Conservation (phyloP, 2,888 invertebrate species). For the Cheilosia vernalis region DNA sequence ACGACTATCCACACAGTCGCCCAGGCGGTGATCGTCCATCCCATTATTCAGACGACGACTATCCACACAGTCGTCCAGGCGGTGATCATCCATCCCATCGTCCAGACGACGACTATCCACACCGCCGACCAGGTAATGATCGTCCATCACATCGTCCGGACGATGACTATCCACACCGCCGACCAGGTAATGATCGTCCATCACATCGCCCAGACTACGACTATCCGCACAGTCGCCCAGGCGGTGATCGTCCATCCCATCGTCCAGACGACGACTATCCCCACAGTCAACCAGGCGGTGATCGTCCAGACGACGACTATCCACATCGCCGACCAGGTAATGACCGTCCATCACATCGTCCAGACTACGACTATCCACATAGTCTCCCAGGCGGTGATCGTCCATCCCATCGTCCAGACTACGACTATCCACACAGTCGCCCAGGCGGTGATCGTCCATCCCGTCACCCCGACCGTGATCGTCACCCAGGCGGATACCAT, state of each 20-base stretch:
- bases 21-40: background rate
- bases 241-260: background rate
- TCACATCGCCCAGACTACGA: background rate
- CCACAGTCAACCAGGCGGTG: background rate
- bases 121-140: background rate
- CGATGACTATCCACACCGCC: background rate
- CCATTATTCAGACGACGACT: background rate
- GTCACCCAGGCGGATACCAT: too few species aligned
- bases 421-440: background rate
- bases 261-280: background rate
- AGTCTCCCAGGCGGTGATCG: background rate
- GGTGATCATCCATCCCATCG: background rate
- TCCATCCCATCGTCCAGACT: background rate
- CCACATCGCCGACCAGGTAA: background rate
- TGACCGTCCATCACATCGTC: background rate
- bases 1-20: too few species aligned
- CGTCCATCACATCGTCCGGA: background rate
- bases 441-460: background rate
- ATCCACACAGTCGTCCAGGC: background rate
- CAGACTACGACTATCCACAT: background rate
- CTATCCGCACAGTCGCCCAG: background rate
- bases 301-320: background rate
- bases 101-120: background rate
- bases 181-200: too few species aligned
- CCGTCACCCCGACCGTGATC: too few species aligned